Base-by-base conservation (phyloP, 1,140 invertebrate species). In the Euwallacea similis region DNA sequence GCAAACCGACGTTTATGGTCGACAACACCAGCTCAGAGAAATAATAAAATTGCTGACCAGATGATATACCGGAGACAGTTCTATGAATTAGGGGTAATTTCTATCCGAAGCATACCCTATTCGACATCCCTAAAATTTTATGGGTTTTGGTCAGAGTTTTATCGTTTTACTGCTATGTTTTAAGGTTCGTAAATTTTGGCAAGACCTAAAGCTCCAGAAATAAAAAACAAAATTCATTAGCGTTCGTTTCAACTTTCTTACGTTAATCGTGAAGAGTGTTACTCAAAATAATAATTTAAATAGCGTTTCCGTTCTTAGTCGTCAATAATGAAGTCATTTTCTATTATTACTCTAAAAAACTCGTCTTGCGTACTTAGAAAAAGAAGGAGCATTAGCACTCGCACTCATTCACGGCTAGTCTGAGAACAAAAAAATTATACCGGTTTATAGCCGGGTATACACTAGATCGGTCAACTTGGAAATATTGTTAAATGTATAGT, bases 51-150 rank as follows among this genome's bases (percentile, higher is more conserved):
- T 66, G 64, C 64, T 58, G 64, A 55, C 50, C 64, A 58, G 64
- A 66, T 66, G 64, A 66, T 66, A 55, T 66, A 66, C 21, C 42
- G 11, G 42, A 66, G 64, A 66, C 64, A 58, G 56, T 66, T 66
- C 64, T 66, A 58, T 56, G 64, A 66, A 66, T 66, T 66, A 66
- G 42, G 50, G 64, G 42, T 16, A n/a, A 66, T 66, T 66, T 66
- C 64, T 66, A 66, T 66, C 64, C 44, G 15, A 21, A 47, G 15
- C 62, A 54, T 65, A 65, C 43, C 62, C 64, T 58, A 66, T 53
- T 33, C 41, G 41, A 50, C 46, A 46, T 65, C 42, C 54, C 21
- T 21, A 58, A 33, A 58, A 33, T 58, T 58, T 58, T 58, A 58
- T 58, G 15, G 33, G 6, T 21, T 58, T 58, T 15, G 15, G 55